phyloP scores from a whole-genome alignment of 1,140 invertebrate genomes.

The Leptinotarsa lineolata region DNA sequence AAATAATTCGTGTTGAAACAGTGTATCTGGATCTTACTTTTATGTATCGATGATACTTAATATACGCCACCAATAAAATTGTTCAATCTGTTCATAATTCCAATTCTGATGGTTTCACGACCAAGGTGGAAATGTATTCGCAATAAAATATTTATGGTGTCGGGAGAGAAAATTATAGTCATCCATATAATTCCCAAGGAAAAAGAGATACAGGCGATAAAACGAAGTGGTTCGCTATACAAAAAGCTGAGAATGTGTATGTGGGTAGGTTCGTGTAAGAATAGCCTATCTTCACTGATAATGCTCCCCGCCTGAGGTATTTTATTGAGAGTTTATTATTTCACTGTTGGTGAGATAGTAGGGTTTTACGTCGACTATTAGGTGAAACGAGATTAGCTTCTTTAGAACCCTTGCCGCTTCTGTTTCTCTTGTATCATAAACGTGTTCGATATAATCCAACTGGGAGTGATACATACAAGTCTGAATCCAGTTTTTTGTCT shows the following conservation, averaged over 20 bases:
- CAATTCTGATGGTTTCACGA: background rate
- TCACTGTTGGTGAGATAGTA: background rate
- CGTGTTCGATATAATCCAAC: too few species aligned
- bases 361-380: background rate
- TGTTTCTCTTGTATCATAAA: too few species aligned
- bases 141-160: constrained; percentile 6
- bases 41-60: too few species aligned
- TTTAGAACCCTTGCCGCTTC: too few species aligned
- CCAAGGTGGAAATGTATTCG: background rate
- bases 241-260: constrained; percentile 3
- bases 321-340: background rate
- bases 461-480: too few species aligned
- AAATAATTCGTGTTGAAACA: too few species aligned
- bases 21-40: too few species aligned
- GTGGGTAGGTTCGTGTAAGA: constrained; percentile 5
- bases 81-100: background rate
- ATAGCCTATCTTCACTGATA: constrained; percentile 1
- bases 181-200: background rate
- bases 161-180: constrained; percentile 3
- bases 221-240: background rate
- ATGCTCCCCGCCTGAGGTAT: background rate
- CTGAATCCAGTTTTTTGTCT: too few species aligned
- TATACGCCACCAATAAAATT: background rate
- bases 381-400: background rate
- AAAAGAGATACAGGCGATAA: background rate